Evolutionary conservation across 2,888 invertebrate species (phyloP).

Genomic region (Syritta pipiens): DNA sequence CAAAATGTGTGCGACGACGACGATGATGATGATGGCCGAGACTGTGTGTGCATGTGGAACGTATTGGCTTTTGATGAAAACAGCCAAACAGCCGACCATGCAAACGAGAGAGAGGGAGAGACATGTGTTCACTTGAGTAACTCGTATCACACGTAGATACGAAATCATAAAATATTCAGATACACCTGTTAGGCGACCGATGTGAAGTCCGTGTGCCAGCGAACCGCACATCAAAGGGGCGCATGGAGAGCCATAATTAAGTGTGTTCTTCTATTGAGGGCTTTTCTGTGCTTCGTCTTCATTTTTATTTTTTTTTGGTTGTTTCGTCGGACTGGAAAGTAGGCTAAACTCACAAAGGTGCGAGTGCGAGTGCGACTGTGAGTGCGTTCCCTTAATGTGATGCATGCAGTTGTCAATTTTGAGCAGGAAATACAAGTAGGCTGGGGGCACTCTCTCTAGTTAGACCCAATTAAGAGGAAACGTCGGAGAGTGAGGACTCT

Average conservation of each 20-base stretch:
- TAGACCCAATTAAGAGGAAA: too few relatives aligned
- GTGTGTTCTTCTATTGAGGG: constrained; percentile 39
- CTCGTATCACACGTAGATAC: constrained; percentile 52
- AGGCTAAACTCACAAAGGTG: constrained; percentile 53
- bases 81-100: neutral
- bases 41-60: neutral
- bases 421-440: too few relatives aligned
- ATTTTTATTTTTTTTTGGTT: constrained; percentile 1
- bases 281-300: neutral
- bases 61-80: neutral
- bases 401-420: too few relatives aligned
- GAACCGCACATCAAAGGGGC: constrained; percentile 54
- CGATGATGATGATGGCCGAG: neutral
- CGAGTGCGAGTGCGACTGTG: too few relatives aligned
- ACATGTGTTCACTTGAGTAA: constrained; percentile 34
- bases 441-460: too few relatives aligned
- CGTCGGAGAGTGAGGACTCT: too few relatives aligned
- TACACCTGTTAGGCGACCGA: constrained; percentile 59
- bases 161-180: constrained; percentile 58
- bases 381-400: too few relatives aligned
- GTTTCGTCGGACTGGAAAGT: constrained; percentile 22
- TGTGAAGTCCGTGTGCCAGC: constrained; percentile 43
- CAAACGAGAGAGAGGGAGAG: neutral
- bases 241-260: constrained; percentile 50
- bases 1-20: neutral